Evolutionary conservation across 2,797 vertebrate species (phyloP).

Genomic region (Falco rusticolus): DNA sequence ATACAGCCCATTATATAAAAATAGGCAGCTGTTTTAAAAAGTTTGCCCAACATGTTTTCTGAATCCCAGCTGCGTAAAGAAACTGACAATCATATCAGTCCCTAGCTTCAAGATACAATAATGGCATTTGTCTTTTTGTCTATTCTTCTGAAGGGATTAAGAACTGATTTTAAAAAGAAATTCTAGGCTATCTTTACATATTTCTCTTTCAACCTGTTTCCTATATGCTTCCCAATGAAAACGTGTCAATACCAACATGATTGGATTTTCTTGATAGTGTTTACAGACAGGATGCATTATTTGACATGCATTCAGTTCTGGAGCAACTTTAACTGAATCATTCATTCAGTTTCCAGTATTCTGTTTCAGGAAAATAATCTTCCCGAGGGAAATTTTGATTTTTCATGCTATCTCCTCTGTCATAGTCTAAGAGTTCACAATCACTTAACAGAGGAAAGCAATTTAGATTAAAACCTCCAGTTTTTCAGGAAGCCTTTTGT

Average conservation of each 20-base stretch:
- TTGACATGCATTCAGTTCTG: slow-evolving; percentile 56
- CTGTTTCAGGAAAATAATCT: slow-evolving; percentile 61
- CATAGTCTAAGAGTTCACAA: slow-evolving; percentile 49
- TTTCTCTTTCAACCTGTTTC: not conserved
- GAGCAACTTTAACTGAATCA: slow-evolving; percentile 67
- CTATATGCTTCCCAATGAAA: slow-evolving; percentile 38
- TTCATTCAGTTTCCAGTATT: slow-evolving; percentile 51
- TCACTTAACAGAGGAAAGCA: slow-evolving; percentile 67
- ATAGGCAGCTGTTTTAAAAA: not conserved
- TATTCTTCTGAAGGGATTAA: not conserved
- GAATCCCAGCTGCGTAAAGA: not conserved
- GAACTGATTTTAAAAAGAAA: slow-evolving; percentile 3
- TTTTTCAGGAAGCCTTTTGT: slow-evolving; percentile 64
- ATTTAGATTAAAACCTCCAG: slow-evolving; percentile 74
- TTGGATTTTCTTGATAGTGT: slow-evolving; percentile 65
- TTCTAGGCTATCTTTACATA: not conserved
- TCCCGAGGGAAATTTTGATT: slow-evolving; percentile 47
- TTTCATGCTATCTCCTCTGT: slow-evolving; percentile 45
- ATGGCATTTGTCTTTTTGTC: not conserved
- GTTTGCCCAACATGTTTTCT: not conserved
- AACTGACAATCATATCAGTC: not conserved
- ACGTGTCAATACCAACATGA: slow-evolving; percentile 59
- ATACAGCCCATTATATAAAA: not conserved
- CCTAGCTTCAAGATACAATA: not conserved
- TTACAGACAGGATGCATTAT: slow-evolving; percentile 54